A percentile compares a stretch with the other conserved stretches of the same genome.
Conservation (phyloP, 2,113 vertebrate genomes). For the Hippoglossus stenolepis region DNA sequence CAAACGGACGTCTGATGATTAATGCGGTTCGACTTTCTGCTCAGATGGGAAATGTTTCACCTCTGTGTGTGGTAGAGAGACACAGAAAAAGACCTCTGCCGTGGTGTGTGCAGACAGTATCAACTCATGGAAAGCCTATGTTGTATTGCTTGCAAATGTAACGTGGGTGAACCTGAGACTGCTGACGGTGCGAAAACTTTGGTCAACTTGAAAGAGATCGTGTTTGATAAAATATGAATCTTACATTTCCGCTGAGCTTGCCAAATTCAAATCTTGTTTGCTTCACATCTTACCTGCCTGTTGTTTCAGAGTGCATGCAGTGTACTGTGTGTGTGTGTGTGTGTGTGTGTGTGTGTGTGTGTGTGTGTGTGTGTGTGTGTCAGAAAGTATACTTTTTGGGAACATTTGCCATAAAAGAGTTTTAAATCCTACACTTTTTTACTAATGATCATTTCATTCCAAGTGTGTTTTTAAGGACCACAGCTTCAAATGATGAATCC, state of each 20-base stretch:
- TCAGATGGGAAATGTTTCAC: neutral
- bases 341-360: no score
- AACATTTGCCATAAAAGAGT: neutral
- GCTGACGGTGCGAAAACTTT: slow-evolving; percentile 39
- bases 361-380: no score
- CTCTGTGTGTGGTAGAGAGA: no score
- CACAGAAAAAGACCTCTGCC: no score
- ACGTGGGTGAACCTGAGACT: slow-evolving; percentile 53
- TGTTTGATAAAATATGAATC: slow-evolving; percentile 63
- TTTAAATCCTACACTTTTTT: neutral
- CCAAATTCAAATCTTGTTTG: neutral
- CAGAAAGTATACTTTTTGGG: no score
- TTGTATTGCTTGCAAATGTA: slow-evolving; percentile 6
- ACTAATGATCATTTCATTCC: neutral
- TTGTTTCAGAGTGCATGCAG: neutral
- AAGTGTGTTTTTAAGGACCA: neutral
- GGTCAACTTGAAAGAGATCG: slow-evolving; percentile 54
- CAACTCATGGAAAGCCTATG: slow-evolving; percentile 27
- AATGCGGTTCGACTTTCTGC: neutral
- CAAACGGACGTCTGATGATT: neutral
- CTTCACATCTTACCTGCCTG: neutral
- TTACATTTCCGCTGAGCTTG: slow-evolving; percentile 41
- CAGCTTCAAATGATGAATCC: neutral
- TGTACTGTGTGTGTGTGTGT: no score
- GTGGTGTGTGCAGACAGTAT: neutral